A percentile compares a stretch with the other conserved stretches of the same genome.
phyloP scores from a whole-genome alignment of 2,113 vertebrate genomes.

The Lamprologus sp. region DNA sequence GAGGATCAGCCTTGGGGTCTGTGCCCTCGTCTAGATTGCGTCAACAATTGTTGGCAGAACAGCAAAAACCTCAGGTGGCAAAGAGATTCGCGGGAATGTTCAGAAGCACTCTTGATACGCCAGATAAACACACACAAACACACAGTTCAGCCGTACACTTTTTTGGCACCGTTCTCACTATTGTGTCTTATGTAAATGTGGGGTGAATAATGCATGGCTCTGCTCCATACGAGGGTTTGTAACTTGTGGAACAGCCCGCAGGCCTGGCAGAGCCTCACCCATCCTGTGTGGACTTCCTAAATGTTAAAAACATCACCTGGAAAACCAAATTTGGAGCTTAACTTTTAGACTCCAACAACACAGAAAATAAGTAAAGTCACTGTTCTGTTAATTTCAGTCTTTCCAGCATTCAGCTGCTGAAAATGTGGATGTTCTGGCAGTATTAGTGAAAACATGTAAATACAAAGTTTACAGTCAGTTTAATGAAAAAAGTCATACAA shows the following conservation, averaged over 20 bases:
- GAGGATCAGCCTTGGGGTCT: neutral
- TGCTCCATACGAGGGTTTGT: neutral
- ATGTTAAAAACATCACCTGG: neutral
- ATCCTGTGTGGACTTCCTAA: neutral
- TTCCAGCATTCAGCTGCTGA: neutral
- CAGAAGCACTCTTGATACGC: neutral
- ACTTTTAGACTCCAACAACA: neutral
- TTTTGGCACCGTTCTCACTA: neutral
- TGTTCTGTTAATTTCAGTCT: neutral
- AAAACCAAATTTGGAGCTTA: neutral
- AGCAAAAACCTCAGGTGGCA: neutral
- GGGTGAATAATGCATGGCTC: conserved; percentile 4
- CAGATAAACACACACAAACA: neutral
- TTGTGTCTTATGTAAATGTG: conserved; percentile 23
- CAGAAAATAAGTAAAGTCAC: neutral
- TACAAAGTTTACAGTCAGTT: neutral
- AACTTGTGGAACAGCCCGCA: neutral
- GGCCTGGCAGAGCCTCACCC: neutral
- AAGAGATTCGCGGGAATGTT: neutral
- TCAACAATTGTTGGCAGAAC: neutral
- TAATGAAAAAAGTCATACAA: neutral
- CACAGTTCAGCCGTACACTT: neutral
- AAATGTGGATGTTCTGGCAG: neutral
- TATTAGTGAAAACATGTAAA: neutral
- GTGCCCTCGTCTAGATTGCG: neutral